A percentile compares a stretch with the other conserved stretches of the same genome.
These are phyloP conservation scores for Epirrita christyi DNA, from an alignment of 2,888 invertebrate genomes.

Conservation along the genomic window DNA sequence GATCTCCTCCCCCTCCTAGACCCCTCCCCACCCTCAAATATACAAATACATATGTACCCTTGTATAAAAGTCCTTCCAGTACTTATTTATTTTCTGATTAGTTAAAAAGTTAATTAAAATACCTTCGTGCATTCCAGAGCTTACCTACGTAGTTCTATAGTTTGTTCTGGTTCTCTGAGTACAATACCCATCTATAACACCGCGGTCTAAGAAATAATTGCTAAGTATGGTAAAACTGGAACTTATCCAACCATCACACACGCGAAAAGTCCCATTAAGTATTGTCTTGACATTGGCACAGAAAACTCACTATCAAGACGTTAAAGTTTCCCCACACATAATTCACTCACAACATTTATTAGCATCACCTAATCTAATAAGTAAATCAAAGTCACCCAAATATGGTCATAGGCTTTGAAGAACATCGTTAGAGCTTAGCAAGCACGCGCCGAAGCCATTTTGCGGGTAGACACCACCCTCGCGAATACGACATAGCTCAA, in stretches of 20 bases:
- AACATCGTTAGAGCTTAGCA: constrained; percentile 70
- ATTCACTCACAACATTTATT: constrained; percentile 37
- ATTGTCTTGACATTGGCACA: constrained; percentile 1
- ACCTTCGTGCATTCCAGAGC: too few relatives aligned
- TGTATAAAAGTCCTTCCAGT: too few relatives aligned
- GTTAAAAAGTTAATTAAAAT: too few relatives aligned
- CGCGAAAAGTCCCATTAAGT: not conserved
- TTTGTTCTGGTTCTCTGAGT: too few relatives aligned
- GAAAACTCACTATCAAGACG: constrained; percentile 8
- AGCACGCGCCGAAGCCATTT: constrained; percentile 73
- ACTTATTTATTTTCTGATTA: too few relatives aligned
- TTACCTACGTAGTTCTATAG: too few relatives aligned
- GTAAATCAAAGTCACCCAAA: constrained; percentile 75
- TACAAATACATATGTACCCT: too few relatives aligned
- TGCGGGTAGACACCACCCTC: constrained; percentile 63
- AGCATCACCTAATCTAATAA: constrained; percentile 60
- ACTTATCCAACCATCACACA: not conserved
- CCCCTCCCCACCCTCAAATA: too few relatives aligned
- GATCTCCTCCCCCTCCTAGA: too few relatives aligned
- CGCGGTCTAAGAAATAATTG: not conserved
- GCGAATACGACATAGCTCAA: constrained; percentile 30
- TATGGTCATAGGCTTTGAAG: constrained; percentile 67
- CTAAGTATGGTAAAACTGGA: not conserved
- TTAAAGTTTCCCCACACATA: constrained; percentile 25
- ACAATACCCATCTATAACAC: too few relatives aligned